Conservation (phyloP, 2,888 invertebrate genomes). For the Tubulanus polymorphus region DNA sequence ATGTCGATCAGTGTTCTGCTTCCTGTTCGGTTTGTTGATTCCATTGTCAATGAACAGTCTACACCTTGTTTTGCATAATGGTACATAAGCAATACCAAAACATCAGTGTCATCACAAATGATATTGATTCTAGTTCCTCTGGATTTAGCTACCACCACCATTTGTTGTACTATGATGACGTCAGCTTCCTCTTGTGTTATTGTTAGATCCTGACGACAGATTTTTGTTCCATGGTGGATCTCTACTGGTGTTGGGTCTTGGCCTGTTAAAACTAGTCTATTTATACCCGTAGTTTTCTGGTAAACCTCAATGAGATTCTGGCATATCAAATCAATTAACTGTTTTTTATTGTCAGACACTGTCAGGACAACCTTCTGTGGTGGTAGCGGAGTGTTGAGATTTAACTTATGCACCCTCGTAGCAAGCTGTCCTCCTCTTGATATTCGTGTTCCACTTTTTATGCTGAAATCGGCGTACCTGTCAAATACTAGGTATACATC, state of each 20-base stretch:
- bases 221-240: conserved; percentile 1
- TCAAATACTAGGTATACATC: conserved; percentile 19
- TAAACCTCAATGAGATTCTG: conserved; percentile 3
- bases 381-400: conserved; percentile 14
- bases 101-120: conserved; percentile 15
- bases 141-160: background rate
- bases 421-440: conserved; percentile 4
- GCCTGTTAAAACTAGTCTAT: conserved; percentile 8
- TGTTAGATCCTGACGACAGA: conserved; percentile 9
- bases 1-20: background rate
- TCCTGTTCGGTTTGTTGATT: background rate
- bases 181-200: conserved; percentile 23
- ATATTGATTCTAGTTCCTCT: conserved; percentile 2
- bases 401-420: conserved; percentile 7
- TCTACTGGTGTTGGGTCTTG: conserved; percentile 4
- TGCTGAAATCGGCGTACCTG: conserved; percentile 15
- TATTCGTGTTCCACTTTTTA: conserved; percentile 14
- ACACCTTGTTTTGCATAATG: conserved; percentile 1
- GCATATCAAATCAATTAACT: conserved; percentile 21
- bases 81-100: conserved; percentile 11
- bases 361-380: conserved; percentile 16
- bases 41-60: conserved; percentile 8
- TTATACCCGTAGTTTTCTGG: background rate
- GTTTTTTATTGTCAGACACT: conserved; percentile 18
- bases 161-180: conserved; percentile 18